phyloP scores from a whole-genome alignment of 2,797 vertebrate species.

The Australoheros facetus region DNA sequence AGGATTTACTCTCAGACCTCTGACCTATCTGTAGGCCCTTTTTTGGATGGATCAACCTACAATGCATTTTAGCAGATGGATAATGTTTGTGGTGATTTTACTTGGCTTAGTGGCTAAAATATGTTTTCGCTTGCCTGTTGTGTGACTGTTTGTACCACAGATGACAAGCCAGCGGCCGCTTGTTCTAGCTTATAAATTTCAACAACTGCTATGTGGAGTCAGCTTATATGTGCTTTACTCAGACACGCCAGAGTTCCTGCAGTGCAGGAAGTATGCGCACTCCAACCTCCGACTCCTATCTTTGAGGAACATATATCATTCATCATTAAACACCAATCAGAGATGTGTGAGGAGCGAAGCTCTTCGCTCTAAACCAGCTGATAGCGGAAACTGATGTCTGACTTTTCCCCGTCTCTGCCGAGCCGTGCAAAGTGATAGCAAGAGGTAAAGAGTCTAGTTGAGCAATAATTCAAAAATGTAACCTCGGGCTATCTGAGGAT shows the following conservation, averaged over 20 bases:
- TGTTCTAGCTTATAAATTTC: constrained; percentile 21
- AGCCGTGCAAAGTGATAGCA: constrained; percentile 33
- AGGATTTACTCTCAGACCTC: constrained; percentile 74
- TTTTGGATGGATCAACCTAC: constrained; percentile 68
- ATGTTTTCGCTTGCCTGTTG: constrained; percentile 50
- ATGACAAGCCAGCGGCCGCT: constrained; percentile 27
- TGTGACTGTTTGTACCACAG: constrained; percentile 38
- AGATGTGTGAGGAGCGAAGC: constrained; percentile 25
- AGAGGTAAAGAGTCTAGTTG: constrained; percentile 19
- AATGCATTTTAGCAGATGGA: constrained; percentile 74
- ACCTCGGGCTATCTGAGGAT: constrained; percentile 48
- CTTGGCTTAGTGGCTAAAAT: constrained; percentile 63
- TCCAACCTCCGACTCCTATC: constrained; percentile 2
- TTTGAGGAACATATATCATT: constrained; percentile 17
- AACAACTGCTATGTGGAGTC: background rate
- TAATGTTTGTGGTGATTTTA: constrained; percentile 67
- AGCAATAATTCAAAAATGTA: constrained; percentile 62
- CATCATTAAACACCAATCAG: constrained; percentile 41
- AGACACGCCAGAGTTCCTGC: background rate
- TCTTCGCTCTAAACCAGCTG: constrained; percentile 28
- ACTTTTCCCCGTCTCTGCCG: constrained; percentile 20
- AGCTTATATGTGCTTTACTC: background rate
- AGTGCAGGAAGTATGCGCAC: background rate
- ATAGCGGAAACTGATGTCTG: constrained; percentile 33
- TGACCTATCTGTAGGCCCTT: constrained; percentile 72